Percentiles rank a stretch among this genome's conserved stretches.
Conservation (phyloP, 2,888 invertebrate species). For the Aporophyla lueneburgensis region DNA sequence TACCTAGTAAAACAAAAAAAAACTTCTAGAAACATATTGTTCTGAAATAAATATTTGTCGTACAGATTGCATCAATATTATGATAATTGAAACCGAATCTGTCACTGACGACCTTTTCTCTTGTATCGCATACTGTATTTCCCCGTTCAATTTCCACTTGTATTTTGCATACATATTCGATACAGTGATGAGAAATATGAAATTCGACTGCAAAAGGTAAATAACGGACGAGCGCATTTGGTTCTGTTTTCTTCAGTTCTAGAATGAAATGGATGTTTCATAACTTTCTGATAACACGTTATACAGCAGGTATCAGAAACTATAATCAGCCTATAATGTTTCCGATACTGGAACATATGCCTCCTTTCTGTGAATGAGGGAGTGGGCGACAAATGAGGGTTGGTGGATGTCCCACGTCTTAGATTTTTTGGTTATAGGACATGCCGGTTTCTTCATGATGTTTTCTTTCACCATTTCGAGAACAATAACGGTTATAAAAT, state of each 20-base stretch:
- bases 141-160: neutral
- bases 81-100: conserved; percentile 14
- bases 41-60: too few relatives aligned
- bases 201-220: neutral
- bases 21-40: too few relatives aligned
- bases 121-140: neutral
- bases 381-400: too few relatives aligned
- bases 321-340: too few relatives aligned
- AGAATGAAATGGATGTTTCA: conserved; percentile 1
- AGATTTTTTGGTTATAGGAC: too few relatives aligned
- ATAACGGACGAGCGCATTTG: neutral
- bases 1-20: too few relatives aligned
- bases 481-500: too few relatives aligned
- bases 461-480: too few relatives aligned
- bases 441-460: too few relatives aligned
- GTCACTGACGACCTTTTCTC: conserved; percentile 1
- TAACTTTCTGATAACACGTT: neutral
- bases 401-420: too few relatives aligned
- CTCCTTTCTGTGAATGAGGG: too few relatives aligned
- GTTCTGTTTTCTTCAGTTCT: neutral
- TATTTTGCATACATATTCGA: conserved; percentile 1
- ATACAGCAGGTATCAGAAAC: neutral
- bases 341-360: too few relatives aligned
- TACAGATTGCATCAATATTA: conserved; percentile 19
- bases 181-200: neutral